Percentiles rank a stretch among this genome's conserved stretches.
phyloP scores from a whole-genome alignment of 2,113 vertebrate species.

The Lepus timidus region DNA sequence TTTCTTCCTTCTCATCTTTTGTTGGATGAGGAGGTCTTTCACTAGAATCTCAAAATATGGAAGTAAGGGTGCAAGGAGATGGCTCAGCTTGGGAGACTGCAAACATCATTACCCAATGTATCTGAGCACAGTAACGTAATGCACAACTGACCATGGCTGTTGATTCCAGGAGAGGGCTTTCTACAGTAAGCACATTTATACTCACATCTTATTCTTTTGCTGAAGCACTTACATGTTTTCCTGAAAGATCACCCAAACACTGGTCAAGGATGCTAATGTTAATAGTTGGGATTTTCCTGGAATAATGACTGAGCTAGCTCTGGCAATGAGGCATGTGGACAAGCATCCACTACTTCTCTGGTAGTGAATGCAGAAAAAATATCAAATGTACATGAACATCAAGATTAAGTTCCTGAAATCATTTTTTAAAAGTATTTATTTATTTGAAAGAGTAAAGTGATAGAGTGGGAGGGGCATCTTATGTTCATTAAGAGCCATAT shows the following conservation, averaged over 20 bases:
- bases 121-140: background rate
- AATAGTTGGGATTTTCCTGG: background rate
- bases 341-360: background rate
- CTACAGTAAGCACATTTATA: background rate
- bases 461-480: too few relatives aligned
- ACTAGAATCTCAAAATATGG: background rate
- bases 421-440: too few relatives aligned
- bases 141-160: too few relatives aligned
- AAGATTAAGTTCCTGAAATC: background rate
- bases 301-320: background rate
- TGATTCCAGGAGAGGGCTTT: background rate
- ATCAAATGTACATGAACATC: background rate
- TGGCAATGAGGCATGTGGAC: background rate
- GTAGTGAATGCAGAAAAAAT: background rate
- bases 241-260: background rate
- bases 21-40: background rate
- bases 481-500: too few relatives aligned
- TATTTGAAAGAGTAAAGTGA: too few relatives aligned
- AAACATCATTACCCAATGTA: background rate
- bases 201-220: background rate
- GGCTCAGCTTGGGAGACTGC: too few relatives aligned
- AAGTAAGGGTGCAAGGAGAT: background rate
- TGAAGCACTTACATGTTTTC: background rate
- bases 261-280: background rate
- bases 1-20: background rate